Evolutionary conservation across 2,888 invertebrate species (phyloP).

Genomic region (Drosophila cracens): DNA sequence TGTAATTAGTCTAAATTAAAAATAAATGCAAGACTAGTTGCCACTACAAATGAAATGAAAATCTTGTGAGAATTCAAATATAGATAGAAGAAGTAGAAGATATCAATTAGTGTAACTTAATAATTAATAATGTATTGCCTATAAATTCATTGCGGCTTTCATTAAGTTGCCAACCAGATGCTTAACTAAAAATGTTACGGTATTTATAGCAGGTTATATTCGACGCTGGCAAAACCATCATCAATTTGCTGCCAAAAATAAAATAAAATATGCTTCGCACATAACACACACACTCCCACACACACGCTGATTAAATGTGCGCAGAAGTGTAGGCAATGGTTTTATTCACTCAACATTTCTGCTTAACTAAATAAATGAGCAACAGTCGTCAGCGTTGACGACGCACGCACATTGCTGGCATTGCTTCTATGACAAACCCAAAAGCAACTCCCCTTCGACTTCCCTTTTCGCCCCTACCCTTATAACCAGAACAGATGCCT

Average conservation of each 20-base stretch:
- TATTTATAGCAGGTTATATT: background rate
- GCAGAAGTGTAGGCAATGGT: conserved; percentile 46
- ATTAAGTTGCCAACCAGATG: background rate
- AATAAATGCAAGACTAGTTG: background rate
- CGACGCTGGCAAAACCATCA: background rate
- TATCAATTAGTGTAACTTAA: background rate
- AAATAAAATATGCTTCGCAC: background rate
- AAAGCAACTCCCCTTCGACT: background rate
- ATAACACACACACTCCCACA: background rate
- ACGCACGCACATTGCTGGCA: conserved; percentile 49
- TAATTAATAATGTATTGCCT: background rate
- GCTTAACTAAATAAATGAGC: conserved; percentile 69
- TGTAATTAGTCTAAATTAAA: no score
- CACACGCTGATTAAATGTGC: conserved; percentile 51
- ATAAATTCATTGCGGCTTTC: background rate
- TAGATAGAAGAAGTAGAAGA: background rate
- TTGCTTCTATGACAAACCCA: conserved; percentile 14
- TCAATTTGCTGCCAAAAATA: conserved; percentile 22
- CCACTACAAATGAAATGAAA: background rate
- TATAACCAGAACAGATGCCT: background rate
- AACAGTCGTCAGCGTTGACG: conserved; percentile 43
- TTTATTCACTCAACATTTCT: conserved; percentile 29
- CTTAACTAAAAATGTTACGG: background rate
- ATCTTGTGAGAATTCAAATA: background rate
- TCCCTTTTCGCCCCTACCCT: background rate